Percentiles rank a stretch among this genome's conserved stretches.
These are phyloP conservation scores for Gymnothorax reevesii DNA, from an alignment of 2,797 vertebrate genomes.

Conservation along the genomic window DNA sequence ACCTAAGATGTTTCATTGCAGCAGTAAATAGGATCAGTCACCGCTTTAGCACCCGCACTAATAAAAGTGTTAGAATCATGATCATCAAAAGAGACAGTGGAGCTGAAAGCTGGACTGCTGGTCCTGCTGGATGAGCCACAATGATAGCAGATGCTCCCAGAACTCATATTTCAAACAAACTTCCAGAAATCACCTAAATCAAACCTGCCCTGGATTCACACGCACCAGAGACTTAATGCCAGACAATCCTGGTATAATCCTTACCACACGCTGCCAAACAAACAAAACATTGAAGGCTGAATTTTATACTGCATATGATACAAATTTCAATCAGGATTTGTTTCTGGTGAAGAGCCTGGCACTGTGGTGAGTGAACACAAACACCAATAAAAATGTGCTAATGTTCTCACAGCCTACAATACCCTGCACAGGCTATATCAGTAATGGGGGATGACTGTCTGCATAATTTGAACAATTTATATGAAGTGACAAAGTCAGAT, in stretches of 20 bases:
- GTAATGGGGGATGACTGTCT: conserved; percentile 1
- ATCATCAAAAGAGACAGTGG: background rate
- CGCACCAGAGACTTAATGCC: background rate
- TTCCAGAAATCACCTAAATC: background rate
- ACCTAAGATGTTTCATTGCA: conserved; percentile 15
- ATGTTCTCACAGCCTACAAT: background rate
- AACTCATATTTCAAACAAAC: background rate
- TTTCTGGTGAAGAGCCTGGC: background rate
- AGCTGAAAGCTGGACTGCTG: background rate
- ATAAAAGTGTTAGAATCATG: background rate
- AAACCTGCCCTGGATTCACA: background rate
- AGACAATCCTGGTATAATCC: background rate
- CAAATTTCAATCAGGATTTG: background rate
- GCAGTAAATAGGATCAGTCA: conserved; percentile 7
- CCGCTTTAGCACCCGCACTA: background rate
- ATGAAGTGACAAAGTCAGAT: background rate
- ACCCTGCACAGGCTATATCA: background rate
- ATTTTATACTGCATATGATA: background rate
- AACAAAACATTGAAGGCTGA: background rate
- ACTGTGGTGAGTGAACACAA: background rate
- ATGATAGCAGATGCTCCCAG: background rate
- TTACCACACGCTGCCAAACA: background rate
- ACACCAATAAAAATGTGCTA: background rate
- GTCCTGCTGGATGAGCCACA: background rate
- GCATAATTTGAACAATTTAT: background rate